Evolutionary conservation across 2,113 vertebrate species (phyloP), one percentile per base, ranked within the genome.

Genomic region (Baryphthengus martii): DNA sequence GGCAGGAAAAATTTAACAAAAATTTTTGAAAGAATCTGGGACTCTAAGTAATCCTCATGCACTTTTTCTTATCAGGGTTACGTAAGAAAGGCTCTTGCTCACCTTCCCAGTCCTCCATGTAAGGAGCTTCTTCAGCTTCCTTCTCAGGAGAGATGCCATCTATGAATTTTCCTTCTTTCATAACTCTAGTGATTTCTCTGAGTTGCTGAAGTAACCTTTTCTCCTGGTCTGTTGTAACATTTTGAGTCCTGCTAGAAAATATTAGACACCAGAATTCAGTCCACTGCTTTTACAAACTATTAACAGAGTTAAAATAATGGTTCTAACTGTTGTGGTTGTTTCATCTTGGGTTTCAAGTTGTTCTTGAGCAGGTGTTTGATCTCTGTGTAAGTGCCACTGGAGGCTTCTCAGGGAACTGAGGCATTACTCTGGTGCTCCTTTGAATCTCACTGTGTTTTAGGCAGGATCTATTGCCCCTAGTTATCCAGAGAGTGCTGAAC

Each of bases 171-270:
- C 99, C 98, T 96, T 99, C 99, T 96, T 99, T 99, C 99, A 99
- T 99, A 91, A 98, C 98, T n/a, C 98, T 98, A 7, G 99, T 99
- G 88, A 99, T 99, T 98, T 99, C 99, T 65, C 98, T 98, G 92
- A 99, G 98, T 91, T 99, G 99, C 90, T 98, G 98, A 87, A 99
- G 98, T 78, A 99, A 95, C 44, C 81, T 98, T 97, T 99, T 98
- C 97, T 99, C 99, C 95, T 99, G 99, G 71, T 99, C 98, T 42
- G 97, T 98, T 63, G 98, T 98, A 94, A 98, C 98, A 28, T 98
- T 98, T 86, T 97, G 98, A 70, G 95, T 81, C 94, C 98, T 99
- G 97, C 89, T 95, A 75, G 65, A 96, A 93, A 95, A 91, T 56
- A 78, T 65, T 33, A 97, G 78, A 97, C 35, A 95, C 35, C 63